Percentiles rank a stretch among this genome's conserved stretches.
Evolutionary conservation across 2,797 vertebrate genomes (phyloP).

Genomic region (Tokudaia tokunoshimensis): DNA sequence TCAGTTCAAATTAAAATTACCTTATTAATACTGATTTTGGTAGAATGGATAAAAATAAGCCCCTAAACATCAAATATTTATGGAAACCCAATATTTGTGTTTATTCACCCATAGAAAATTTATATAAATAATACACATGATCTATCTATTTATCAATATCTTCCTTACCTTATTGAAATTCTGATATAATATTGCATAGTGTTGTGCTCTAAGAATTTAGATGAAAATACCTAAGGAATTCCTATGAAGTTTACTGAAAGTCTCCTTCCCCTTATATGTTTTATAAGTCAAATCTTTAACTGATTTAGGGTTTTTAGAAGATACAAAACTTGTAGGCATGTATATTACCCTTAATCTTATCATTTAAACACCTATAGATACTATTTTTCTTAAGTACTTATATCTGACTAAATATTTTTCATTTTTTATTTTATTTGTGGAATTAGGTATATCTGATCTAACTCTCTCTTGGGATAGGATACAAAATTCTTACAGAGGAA

Average conservation of each 20-base stretch:
- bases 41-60: not conserved
- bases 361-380: not conserved
- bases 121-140: not conserved
- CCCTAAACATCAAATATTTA: not conserved
- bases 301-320: slow-evolving; percentile 39
- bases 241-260: not conserved
- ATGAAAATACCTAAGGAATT: not conserved
- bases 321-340: not conserved
- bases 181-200: not conserved
- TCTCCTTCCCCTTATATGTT: not conserved
- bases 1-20: slow-evolving; percentile 32
- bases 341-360: slow-evolving; percentile 37
- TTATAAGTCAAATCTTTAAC: not conserved
- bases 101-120: not conserved
- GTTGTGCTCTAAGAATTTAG: not conserved
- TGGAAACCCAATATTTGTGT: not conserved
- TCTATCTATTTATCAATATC: not conserved
- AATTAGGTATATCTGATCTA: slow-evolving; percentile 36
- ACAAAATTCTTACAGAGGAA: not conserved
- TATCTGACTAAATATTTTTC: slow-evolving; percentile 28
- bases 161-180: not conserved
- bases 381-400: not conserved
- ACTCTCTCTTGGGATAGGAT: not conserved
- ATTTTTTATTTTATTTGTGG: slow-evolving; percentile 54
- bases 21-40: not conserved